These are phyloP conservation scores for Conopomorpha cramerella DNA, from an alignment of 1,140 invertebrate species.

Conservation along the genomic window DNA sequence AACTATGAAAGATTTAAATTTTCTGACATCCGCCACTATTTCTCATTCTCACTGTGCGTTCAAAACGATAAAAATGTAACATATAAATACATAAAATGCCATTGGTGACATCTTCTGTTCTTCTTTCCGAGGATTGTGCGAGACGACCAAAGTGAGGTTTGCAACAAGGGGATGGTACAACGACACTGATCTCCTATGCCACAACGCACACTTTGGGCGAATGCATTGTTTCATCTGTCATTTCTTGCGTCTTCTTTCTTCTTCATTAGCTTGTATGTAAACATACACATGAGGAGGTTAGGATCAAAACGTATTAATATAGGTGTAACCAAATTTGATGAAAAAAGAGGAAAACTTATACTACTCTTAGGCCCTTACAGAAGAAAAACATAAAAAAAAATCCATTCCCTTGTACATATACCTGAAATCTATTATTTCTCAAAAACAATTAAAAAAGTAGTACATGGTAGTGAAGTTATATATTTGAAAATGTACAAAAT, in stretches of 20 bases:
- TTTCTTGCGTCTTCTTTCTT: constrained; percentile 4
- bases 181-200: constrained; percentile 63
- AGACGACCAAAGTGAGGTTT: constrained; percentile 66
- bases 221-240: constrained; percentile 14
- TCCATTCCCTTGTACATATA: no score
- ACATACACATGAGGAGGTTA: no score
- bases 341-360: no score
- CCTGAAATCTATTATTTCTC: not conserved
- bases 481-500: no score
- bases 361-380: no score
- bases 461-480: no score
- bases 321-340: no score
- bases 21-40: no score
- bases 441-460: not conserved
- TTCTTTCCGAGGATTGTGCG: constrained; percentile 13
- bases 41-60: no score
- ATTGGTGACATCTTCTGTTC: not conserved
- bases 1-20: not conserved
- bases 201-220: constrained; percentile 65
- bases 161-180: constrained; percentile 66
- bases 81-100: no score
- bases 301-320: no score
- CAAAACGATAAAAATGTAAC: no score
- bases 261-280: not conserved
- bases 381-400: not conserved